Percentiles rank a stretch among this genome's conserved stretches.
These are phyloP conservation scores for Pitangus sulphuratus DNA, from an alignment of 2,797 vertebrate species.

Conservation along the genomic window DNA sequence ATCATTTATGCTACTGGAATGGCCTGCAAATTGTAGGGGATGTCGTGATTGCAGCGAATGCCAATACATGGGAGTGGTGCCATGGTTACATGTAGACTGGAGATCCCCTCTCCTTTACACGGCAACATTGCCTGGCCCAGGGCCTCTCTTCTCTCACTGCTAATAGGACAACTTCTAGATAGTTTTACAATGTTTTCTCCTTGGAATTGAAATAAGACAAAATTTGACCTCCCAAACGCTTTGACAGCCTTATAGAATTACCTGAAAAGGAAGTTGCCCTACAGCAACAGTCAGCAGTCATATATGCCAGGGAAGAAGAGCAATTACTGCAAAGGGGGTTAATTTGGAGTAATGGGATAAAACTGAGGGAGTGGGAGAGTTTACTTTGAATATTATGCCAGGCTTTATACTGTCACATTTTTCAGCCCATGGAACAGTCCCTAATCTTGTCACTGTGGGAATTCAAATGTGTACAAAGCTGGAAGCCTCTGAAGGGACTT, in stretches of 20 bases:
- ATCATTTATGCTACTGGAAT: conserved; percentile 6
- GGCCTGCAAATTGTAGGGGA: background rate
- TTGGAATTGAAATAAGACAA: background rate
- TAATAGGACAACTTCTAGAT: background rate
- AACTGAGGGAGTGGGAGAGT: background rate
- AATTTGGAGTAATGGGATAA: conserved; percentile 2
- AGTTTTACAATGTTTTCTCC: background rate
- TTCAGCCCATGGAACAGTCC: background rate
- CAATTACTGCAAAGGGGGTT: background rate
- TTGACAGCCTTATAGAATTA: background rate
- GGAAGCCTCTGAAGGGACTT: background rate
- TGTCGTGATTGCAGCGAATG: background rate
- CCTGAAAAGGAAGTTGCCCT: background rate
- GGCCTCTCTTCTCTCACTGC: background rate
- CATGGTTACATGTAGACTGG: background rate
- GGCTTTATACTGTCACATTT: background rate
- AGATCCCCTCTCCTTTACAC: background rate
- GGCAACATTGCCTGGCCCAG: rapidly evolving
- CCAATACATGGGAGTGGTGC: rapidly evolving
- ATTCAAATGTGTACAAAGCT: background rate
- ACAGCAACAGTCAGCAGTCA: background rate
- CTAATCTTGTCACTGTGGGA: background rate
- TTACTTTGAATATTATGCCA: conserved; percentile 1
- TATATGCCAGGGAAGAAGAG: background rate
- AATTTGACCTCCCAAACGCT: background rate